A percentile compares a stretch with the other conserved stretches of the same genome.
Conservation (phyloP, 2,888 invertebrate genomes). For the Anoncus sp. region DNA sequence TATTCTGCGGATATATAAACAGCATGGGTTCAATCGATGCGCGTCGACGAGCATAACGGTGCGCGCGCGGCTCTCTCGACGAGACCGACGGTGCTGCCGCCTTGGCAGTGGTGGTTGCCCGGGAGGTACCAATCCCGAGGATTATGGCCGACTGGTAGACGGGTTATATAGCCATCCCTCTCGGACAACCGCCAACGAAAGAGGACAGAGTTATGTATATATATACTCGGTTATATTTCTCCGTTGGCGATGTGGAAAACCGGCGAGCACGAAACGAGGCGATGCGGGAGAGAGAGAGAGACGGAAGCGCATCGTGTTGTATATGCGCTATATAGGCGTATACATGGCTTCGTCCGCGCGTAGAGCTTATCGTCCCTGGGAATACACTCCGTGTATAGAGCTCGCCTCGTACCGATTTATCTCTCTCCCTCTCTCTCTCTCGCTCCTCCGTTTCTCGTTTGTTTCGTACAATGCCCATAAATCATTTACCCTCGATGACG, state of each 20-base stretch:
- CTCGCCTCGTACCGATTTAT: slow-evolving; percentile 54
- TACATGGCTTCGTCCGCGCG: slow-evolving; percentile 43
- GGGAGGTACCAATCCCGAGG: slow-evolving; percentile 71
- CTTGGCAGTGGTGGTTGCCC: slow-evolving; percentile 60
- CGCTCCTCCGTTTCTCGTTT: slow-evolving; percentile 36
- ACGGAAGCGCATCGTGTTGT: slow-evolving; percentile 31
- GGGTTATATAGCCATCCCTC: slow-evolving; percentile 58
- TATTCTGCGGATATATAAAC: slow-evolving; percentile 14
- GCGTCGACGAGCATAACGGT: slow-evolving; percentile 78
- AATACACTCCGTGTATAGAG: slow-evolving; percentile 46
- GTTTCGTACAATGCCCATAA: slow-evolving; percentile 45
- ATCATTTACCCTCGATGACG: slow-evolving; percentile 60
- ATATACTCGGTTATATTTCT: slow-evolving; percentile 44
- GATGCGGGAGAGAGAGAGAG: slow-evolving; percentile 29
- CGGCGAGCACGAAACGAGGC: slow-evolving; percentile 34
- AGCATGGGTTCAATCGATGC: slow-evolving; percentile 61
- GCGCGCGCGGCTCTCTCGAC: slow-evolving; percentile 68
- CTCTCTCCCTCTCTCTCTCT: slow-evolving; percentile 35
- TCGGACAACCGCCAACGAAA: slow-evolving; percentile 27
- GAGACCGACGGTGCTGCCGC: slow-evolving; percentile 57
- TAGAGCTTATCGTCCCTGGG: slow-evolving; percentile 58
- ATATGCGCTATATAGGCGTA: too few species aligned
- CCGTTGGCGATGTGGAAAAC: slow-evolving; percentile 58
- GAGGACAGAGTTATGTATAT: slow-evolving; percentile 71
- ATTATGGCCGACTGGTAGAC: slow-evolving; percentile 76